phyloP scores from a whole-genome alignment of 2,888 invertebrate genomes.

The Nowickia ferox region DNA sequence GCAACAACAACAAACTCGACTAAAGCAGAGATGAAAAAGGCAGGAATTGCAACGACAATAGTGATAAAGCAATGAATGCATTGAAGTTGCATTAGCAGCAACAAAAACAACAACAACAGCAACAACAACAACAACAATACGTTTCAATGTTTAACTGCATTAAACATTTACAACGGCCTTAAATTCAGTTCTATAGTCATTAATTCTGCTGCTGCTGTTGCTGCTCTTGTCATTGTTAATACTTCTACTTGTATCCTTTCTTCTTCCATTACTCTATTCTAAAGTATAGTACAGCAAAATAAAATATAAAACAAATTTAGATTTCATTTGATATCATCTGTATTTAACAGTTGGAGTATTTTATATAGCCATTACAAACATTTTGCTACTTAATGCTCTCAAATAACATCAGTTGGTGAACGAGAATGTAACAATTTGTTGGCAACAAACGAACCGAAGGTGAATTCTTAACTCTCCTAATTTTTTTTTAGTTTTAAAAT shows the following conservation, averaged over 20 bases:
- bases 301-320: slow-evolving; percentile 49
- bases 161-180: slow-evolving; percentile 37
- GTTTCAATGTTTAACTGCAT: slow-evolving; percentile 34
- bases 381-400: not conserved
- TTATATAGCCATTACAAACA: not conserved
- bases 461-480: too few relatives aligned
- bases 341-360: slow-evolving; percentile 57
- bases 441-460: too few relatives aligned
- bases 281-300: slow-evolving; percentile 28
- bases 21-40: not conserved
- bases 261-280: not conserved
- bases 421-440: not conserved
- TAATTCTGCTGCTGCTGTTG: slow-evolving; percentile 3
- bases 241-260: slow-evolving; percentile 44
- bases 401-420: not conserved
- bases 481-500: too few relatives aligned
- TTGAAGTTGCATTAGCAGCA: slow-evolving; percentile 47
- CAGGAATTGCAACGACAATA: slow-evolving; percentile 17
- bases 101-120: slow-evolving; percentile 7
- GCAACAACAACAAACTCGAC: not conserved
- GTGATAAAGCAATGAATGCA: slow-evolving; percentile 44
- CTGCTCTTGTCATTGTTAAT: slow-evolving; percentile 32
- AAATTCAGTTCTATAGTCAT: slow-evolving; percentile 35
- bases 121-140: not conserved
- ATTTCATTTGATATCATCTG: slow-evolving; percentile 66